Conservation (phyloP, 2,797 vertebrate species). For the Anguilla marmorata region DNA sequence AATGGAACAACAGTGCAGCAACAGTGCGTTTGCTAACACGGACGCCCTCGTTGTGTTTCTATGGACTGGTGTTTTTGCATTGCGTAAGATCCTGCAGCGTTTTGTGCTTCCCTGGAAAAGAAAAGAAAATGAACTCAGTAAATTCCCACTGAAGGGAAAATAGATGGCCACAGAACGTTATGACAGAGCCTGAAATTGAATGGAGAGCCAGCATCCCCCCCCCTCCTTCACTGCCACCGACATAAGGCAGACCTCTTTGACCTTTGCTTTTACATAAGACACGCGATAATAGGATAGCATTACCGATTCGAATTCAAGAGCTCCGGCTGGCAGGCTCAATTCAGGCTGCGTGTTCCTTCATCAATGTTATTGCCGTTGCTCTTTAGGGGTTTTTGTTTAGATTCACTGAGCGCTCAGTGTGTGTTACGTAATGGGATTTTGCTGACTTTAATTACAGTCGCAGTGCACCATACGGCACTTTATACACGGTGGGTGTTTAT, state of each 20-base stretch:
- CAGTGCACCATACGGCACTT: not conserved
- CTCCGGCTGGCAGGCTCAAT: not conserved
- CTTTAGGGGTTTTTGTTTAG: conserved; percentile 38
- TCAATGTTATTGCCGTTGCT: not conserved
- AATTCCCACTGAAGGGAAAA: not conserved
- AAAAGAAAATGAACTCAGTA: conserved; percentile 54
- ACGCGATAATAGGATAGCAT: not conserved
- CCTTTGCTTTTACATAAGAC: not conserved
- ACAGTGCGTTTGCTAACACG: conserved; percentile 45
- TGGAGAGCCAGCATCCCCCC: conserved; percentile 36
- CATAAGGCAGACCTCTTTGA: not conserved
- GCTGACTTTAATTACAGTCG: not conserved
- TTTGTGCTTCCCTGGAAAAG: conserved; percentile 53
- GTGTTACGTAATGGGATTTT: not conserved
- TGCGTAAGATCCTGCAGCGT: conserved; percentile 63
- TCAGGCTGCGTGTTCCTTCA: not conserved
- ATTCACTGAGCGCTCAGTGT: conserved; percentile 25
- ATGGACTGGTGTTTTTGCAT: conserved; percentile 59
- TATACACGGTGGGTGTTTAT: not conserved
- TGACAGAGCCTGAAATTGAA: conserved; percentile 47
- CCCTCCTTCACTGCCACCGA: conserved; percentile 2
- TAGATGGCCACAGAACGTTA: not conserved
- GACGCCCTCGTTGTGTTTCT: conserved; percentile 52
- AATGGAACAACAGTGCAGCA: not conserved
- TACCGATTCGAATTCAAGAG: not conserved